Evolutionary conservation across 1,140 invertebrate species (phyloP).

Genomic region (Drosophila varians): DNA sequence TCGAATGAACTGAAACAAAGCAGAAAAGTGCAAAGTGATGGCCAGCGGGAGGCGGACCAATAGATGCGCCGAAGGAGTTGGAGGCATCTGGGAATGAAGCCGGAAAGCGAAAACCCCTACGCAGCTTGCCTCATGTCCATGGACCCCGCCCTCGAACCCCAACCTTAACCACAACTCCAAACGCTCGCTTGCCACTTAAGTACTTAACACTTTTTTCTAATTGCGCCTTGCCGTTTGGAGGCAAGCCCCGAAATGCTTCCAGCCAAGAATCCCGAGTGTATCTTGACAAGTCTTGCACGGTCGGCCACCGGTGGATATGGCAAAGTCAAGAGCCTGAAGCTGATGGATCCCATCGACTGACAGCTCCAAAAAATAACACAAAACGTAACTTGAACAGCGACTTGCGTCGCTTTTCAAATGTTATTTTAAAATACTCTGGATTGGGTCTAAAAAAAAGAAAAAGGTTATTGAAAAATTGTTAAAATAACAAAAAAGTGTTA

Average conservation of each 20-base stretch:
- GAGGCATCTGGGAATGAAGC: slow-evolving; percentile 31
- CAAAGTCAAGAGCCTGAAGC: slow-evolving; percentile 27
- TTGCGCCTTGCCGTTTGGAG: slow-evolving; percentile 53
- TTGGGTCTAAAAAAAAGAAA: neutral
- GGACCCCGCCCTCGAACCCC: slow-evolving; percentile 43
- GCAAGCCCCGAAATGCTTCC: slow-evolving; percentile 60
- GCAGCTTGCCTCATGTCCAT: slow-evolving; percentile 54
- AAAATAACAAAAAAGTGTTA: no score
- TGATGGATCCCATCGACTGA: slow-evolving; percentile 50
- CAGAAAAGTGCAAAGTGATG: slow-evolving; percentile 77
- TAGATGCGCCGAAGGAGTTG: neutral
- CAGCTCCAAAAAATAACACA: slow-evolving; percentile 41
- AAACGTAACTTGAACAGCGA: slow-evolving; percentile 11
- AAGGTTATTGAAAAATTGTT: neutral
- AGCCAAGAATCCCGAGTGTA: slow-evolving; percentile 24
- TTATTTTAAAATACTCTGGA: slow-evolving; percentile 44
- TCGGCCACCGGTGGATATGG: slow-evolving; percentile 47
- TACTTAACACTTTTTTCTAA: slow-evolving; percentile 82
- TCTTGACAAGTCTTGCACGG: slow-evolving; percentile 59
- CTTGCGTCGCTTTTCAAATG: slow-evolving; percentile 1
- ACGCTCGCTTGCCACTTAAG: slow-evolving; percentile 63
- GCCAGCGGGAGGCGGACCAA: neutral
- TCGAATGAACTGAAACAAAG: slow-evolving; percentile 80
- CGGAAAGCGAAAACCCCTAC: slow-evolving; percentile 73
- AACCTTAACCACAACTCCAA: no score